A percentile compares a stretch with the other conserved stretches of the same genome.
Evolutionary conservation across 2,113 vertebrate species (phyloP).

Genomic region (Mohoua ochrocephala): DNA sequence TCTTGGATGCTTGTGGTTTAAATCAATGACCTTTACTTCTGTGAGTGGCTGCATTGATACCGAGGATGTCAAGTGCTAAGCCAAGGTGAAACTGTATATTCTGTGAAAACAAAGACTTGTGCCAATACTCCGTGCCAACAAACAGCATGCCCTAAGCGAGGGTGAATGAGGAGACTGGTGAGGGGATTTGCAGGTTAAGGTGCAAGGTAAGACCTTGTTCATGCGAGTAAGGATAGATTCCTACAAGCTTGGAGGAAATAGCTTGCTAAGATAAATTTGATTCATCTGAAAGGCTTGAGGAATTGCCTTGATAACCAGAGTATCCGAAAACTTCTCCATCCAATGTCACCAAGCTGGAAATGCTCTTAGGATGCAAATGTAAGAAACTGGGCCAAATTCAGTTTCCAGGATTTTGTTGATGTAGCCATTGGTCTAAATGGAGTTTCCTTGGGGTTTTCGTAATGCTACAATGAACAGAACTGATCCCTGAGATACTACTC

Average conservation of each 20-base stretch:
- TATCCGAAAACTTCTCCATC: not conserved
- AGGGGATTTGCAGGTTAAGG: constrained; percentile 5
- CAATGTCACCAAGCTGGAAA: not conserved
- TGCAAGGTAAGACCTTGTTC: not conserved
- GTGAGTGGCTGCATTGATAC: constrained; percentile 18
- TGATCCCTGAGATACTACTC: not conserved
- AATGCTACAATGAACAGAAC: not conserved
- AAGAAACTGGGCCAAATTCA: not conserved
- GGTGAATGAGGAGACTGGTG: not conserved
- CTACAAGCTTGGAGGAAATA: not conserved
- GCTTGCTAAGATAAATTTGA: not conserved
- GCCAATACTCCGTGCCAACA: constrained; percentile 13
- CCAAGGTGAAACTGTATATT: constrained; percentile 17
- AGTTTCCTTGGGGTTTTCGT: not conserved
- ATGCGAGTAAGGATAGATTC: not conserved
- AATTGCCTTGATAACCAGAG: not conserved
- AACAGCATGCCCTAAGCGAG: not conserved
- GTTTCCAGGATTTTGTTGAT: not conserved
- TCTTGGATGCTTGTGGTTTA: not conserved
- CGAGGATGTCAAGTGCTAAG: not conserved
- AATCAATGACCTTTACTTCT: constrained; percentile 27
- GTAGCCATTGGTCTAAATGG: not conserved
- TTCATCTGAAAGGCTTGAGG: not conserved
- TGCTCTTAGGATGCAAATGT: not conserved
- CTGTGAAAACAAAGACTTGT: constrained; percentile 1